Evolutionary conservation across 2,888 invertebrate species (phyloP), one percentile per base, ranked within the genome.

Genomic region (Leptinotarsa tumamoca): DNA sequence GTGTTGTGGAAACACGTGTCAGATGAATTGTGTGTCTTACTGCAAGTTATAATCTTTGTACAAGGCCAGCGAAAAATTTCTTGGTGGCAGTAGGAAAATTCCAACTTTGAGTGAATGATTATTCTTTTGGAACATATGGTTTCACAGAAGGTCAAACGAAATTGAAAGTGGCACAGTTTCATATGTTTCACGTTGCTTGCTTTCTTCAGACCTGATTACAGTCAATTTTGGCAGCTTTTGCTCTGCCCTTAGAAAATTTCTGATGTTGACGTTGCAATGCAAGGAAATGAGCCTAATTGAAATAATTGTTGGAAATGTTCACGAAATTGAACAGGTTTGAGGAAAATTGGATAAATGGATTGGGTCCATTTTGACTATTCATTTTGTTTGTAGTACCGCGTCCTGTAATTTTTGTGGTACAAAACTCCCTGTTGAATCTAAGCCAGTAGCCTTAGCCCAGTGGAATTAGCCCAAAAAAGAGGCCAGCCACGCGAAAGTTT

Each of bases 121-220:
- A 63, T 43, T n/a, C n/a, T 23, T 3, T 63, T 63, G 33, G 63
- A 43, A 33, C 33, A 63, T 63, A 63, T 63, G 58, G 10, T 58
- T 58, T 21, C 18, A 17, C 10, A 18, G 63, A 63, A 63, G 63
- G 63, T 63, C 63, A 7, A 43, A 33, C 18, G 43, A 63, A 27
- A 63, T n/a, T 43, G 63, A 43, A 63, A 63, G 63, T 63, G 63
- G 2, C 15, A 15, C 33, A 33, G 33, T 63, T 63, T 63, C 63
- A 63, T 17, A 66, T 74, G 72, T 72, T 50, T 23, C 21, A 21
- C 21, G 23, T 23, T 23, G 58, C 14, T 58, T 58, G 58, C 13
- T 15, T 58, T 58, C 58, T 23, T 58, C 21, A 23, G 23, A 4
- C 23, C 23, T 58, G 21, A 4, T 23, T 14, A 18, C 10, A 18